Evolutionary conservation across 2,888 invertebrate species (phyloP), one percentile per base, ranked within the genome.

Genomic region (Diploptera punctata): DNA sequence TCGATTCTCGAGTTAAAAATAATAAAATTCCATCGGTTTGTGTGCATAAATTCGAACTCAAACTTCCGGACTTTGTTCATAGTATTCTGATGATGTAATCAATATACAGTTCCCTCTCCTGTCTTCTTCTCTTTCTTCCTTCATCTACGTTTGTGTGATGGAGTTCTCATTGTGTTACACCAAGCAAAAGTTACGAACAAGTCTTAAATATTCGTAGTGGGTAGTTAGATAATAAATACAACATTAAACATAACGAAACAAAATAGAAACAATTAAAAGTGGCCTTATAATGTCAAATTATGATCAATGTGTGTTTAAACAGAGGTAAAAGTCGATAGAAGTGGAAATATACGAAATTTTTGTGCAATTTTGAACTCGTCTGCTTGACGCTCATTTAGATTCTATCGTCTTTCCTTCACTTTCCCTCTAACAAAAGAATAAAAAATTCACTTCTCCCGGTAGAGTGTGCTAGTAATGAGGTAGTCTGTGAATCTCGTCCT

Each of bases 381-480:
- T 47, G 47, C n/a, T 7, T 3, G 29, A 24, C 9, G 1, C n/a
- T 57, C 57, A 54, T 31, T 57, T 57, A 2, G 16, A 29, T 9
- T 5, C 3, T 29, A 16, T n/a, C 10, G 10, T 52, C 24, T 52
- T 47, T 10, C 7, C 13, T 24, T 29, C 26, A 26, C 16, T 29
- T 29, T 31, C 3, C 57, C n/a, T n/a, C 4, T n/a, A 26, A 57
- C 26, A 57, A 57, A 57, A 29, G 1, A 31, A 5, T 52, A 13
- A 19, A 7, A 21, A 19, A 10, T 47, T 47, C 49, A 52, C 24
- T 24, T 29, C 29, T 10, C 31, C 57, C 31, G 57, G 57, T 24
- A 29, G 57, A 57, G 57, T 57, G 57, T 31, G 57, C 31, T 57
- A n/a, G 57, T 57, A 57, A 57, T 29, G 57, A 57, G 57, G 57